Conservation (phyloP, 2,113 vertebrate species). For the Grus americana region DNA sequence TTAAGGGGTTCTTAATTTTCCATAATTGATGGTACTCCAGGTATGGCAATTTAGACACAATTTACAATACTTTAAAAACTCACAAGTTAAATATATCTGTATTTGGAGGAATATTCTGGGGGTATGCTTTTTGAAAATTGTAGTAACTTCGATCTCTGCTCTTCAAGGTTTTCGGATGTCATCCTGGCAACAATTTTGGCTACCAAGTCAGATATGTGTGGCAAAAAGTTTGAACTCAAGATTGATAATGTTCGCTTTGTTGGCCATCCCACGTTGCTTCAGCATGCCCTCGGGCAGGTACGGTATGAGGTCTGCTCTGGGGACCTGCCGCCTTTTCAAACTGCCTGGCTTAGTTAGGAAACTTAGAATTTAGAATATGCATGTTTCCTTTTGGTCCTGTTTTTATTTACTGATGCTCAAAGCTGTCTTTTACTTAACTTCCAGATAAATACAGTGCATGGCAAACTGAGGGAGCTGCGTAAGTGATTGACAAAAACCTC, state of each 20-base stretch:
- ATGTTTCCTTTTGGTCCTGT: not conserved
- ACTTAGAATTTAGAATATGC: not conserved
- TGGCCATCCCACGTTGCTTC: conserved; percentile 93
- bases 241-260: conserved; percentile 98
- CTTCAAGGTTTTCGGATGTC: conserved; percentile 92
- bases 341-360: not conserved
- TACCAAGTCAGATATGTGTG: conserved; percentile 98
- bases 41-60: not conserved
- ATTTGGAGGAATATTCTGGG: not conserved
- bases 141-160: not conserved
- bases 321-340: not conserved
- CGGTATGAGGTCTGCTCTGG: not conserved
- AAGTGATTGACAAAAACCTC: not conserved
- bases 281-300: conserved; percentile 87
- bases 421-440: not conserved
- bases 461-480: not conserved
- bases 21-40: conserved; percentile 28
- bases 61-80: not conserved
- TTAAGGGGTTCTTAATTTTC: conserved; percentile 49
- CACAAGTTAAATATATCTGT: not conserved
- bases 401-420: not conserved
- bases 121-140: not conserved
- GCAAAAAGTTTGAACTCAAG: conserved; percentile 98
- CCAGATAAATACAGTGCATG: not conserved
- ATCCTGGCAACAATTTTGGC: conserved; percentile 97